These are phyloP conservation scores for Montipora foliosa DNA, from an alignment of 64 coral and sea anemone genomes.

Conservation along the genomic window DNA sequence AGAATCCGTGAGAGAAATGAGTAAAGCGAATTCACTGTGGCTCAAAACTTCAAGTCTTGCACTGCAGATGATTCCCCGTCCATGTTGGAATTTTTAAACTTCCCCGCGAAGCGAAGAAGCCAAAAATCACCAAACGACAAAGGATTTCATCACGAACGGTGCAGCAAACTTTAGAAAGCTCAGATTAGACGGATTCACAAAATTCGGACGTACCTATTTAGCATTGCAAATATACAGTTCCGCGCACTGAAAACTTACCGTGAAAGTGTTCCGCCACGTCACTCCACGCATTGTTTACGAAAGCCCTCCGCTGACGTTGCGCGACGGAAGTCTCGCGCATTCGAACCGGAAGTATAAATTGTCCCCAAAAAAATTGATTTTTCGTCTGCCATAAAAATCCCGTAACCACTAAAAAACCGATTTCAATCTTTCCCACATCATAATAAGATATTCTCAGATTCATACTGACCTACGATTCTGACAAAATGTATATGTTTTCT, in stretches of 20 bases:
- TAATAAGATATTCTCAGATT: not conserved
- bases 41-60: not conserved
- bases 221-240: conserved; percentile 21
- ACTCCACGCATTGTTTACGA: conserved; percentile 61
- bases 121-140: conserved; percentile 16
- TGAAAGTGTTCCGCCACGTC: conserved; percentile 41
- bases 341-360: conserved; percentile 37
- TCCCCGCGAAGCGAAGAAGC: conserved; percentile 40
- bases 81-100: conserved; percentile 8
- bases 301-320: conserved; percentile 31
- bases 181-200: not conserved
- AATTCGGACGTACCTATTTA: conserved; percentile 17
- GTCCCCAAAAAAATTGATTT: not conserved
- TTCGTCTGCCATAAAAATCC: not conserved
- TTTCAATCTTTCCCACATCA: not conserved
- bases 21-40: conserved; percentile 32
- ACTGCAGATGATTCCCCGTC: conserved; percentile 2
- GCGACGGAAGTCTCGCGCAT: conserved; percentile 30
- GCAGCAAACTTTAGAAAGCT: conserved; percentile 1
- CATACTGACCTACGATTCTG: not conserved
- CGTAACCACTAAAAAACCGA: not conserved
- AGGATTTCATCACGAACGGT: conserved; percentile 10
- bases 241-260: not conserved
- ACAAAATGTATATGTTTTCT: not conserved
- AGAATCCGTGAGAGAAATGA: not conserved